Base-by-base conservation (phyloP, 2,113 vertebrate species). In the Pachyramphus minor region DNA sequence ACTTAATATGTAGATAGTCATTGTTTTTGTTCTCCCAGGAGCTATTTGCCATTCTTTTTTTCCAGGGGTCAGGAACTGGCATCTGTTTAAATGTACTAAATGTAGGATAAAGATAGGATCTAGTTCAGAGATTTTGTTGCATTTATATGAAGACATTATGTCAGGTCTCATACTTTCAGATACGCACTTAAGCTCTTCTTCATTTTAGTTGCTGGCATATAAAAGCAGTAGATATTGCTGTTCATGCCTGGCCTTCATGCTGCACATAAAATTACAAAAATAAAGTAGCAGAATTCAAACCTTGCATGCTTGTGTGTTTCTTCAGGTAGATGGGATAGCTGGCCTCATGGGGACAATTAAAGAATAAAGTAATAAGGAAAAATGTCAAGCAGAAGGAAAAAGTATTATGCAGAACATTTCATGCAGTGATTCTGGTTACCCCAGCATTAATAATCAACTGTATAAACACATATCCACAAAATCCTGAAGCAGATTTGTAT, bases 321-420 rank as follows among this genome's bases (percentile, higher is more conserved):
- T 89, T 89, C 73, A 95, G 96, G 83, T 93, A 96, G 93, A 95
- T 95, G 82, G 82, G 75, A 63, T 86, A 90, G 90, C 74, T 94
- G 85, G 78, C 76, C 86, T 93, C 93, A 37, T 91, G 95, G 91
- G 95, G 30, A 95, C 94, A 97, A 96, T 95, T 96, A 90, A 94
- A 92, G 88, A 92, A 72, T 93, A 92, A 96, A 96, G 80, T 73
- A 96, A 89, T 96, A 94, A 75, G 56, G 89, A 79, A 94, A 96
- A 96, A 96, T 95, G 96, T 94, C 96, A 96, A 92, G 95, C 92
- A 96, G 92, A 96, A 95, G 87, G 93, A 72, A 90, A 84, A 56
- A 89, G 42, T 90, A 94, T 87, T 67, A 88, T 59, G 58, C 53
- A 89, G 41, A 96, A 73, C 76, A 66, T 85, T 94, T 94, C 73